phyloP scores from a whole-genome alignment of 2,888 invertebrate genomes.

The Pandemis cinnamomeana region DNA sequence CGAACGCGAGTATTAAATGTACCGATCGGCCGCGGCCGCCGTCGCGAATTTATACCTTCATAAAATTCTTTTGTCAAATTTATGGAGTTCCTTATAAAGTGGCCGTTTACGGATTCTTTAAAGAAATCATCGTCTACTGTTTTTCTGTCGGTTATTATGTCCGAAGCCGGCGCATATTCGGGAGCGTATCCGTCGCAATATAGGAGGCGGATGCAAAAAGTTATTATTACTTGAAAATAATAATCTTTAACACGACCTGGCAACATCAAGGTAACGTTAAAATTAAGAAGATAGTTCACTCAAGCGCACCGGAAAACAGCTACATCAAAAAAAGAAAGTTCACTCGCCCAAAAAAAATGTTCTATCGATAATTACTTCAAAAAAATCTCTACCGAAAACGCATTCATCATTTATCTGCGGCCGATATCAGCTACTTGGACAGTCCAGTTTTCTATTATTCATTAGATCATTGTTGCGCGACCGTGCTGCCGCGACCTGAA shows the following conservation, averaged over 20 bases:
- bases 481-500: constrained; percentile 73
- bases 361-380: constrained; percentile 69
- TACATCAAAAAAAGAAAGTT: constrained; percentile 52
- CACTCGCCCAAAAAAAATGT: constrained; percentile 49
- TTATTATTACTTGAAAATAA: constrained; percentile 13
- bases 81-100: constrained; percentile 75
- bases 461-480: constrained; percentile 75
- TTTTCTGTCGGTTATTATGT: constrained; percentile 76
- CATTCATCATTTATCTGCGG: constrained; percentile 77
- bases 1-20: constrained; percentile 71
- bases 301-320: constrained; percentile 43
- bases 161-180: constrained; percentile 47
- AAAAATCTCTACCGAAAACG: constrained; percentile 69
- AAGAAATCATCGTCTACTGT: constrained; percentile 74
- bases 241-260: constrained; percentile 2
- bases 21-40: constrained; percentile 69
- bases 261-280: neutral
- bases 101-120: constrained; percentile 71
- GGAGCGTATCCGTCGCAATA: constrained; percentile 21
- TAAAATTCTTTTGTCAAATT: constrained; percentile 84
- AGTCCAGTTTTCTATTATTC: constrained; percentile 80
- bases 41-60: constrained; percentile 80
- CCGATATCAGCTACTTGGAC: constrained; percentile 77
- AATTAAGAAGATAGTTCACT: constrained; percentile 7
- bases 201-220: constrained; percentile 5